Evolutionary conservation across 1,140 invertebrate species (phyloP).

Genomic region (Caenorhabditis briggsae): DNA sequence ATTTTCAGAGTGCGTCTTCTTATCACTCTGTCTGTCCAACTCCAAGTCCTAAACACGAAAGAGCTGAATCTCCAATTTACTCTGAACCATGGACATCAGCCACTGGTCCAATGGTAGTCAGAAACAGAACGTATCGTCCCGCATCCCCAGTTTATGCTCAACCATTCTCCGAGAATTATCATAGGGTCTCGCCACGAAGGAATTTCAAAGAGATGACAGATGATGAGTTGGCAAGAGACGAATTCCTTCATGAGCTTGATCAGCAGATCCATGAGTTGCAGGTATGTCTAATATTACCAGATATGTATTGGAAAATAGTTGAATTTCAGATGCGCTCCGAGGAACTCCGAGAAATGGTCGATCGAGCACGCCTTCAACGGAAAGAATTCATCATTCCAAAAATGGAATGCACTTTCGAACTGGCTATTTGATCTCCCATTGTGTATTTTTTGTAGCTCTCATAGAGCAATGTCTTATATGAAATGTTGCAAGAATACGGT

Average conservation of each 20-base stretch:
- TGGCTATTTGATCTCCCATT: background rate
- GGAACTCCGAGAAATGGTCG: constrained; percentile 37
- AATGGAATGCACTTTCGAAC: constrained; percentile 42
- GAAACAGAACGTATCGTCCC: constrained; percentile 37
- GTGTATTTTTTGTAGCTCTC: background rate
- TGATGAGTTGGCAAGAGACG: constrained; percentile 42
- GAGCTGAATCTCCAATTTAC: constrained; percentile 25
- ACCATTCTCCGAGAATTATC: constrained; percentile 31
- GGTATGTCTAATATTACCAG: background rate
- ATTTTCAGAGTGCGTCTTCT: constrained; percentile 31
- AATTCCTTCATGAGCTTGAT: constrained; percentile 24
- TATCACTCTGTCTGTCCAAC: constrained; percentile 35
- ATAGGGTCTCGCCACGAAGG: constrained; percentile 28
- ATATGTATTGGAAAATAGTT: background rate
- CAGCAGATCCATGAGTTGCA: constrained; percentile 36
- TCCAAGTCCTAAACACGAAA: constrained; percentile 15
- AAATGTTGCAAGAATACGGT: constrained; percentile 5
- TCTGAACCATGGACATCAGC: constrained; percentile 34
- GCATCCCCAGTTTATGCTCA: constrained; percentile 42
- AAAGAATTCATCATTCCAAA: constrained; percentile 41
- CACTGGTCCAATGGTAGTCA: constrained; percentile 17
- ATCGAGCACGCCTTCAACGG: constrained; percentile 33
- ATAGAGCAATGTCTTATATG: background rate
- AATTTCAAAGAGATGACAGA: constrained; percentile 35
- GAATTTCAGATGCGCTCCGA: constrained; percentile 33